phyloP scores from a whole-genome alignment of 2,888 invertebrate genomes.

The Sericinus montela region DNA sequence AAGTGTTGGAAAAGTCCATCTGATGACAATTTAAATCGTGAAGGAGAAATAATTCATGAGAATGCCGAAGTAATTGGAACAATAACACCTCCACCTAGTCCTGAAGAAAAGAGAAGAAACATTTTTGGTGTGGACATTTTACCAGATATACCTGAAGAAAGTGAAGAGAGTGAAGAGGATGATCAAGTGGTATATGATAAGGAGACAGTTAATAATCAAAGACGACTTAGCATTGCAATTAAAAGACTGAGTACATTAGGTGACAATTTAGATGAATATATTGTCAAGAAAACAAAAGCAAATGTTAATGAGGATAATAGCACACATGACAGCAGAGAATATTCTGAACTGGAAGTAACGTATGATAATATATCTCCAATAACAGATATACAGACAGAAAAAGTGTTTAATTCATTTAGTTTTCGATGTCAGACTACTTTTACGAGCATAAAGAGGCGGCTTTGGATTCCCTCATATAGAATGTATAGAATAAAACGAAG shows the following conservation, averaged over 20 bases:
- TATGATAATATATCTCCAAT: constrained; percentile 65
- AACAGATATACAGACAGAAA: constrained; percentile 65
- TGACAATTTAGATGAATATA: constrained; percentile 71
- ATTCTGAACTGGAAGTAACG: constrained; percentile 60
- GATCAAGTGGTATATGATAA: constrained; percentile 36
- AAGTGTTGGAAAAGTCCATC: constrained; percentile 73
- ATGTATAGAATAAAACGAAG: constrained; percentile 59
- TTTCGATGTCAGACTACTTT: constrained; percentile 65
- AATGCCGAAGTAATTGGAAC: constrained; percentile 44
- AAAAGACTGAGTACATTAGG: constrained; percentile 75
- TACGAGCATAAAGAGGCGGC: constrained; percentile 52
- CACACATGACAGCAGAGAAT: constrained; percentile 43
- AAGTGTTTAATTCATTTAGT: constrained; percentile 64
- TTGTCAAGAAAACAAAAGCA: constrained; percentile 60
- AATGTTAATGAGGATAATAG: constrained; percentile 51
- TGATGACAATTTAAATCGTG: constrained; percentile 55
- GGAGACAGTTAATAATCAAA: constrained; percentile 42
- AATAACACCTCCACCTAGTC: constrained; percentile 66
- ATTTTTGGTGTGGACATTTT: constrained; percentile 73
- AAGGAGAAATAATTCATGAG: constrained; percentile 37
- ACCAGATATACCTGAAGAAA: constrained; percentile 76
- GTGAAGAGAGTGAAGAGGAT: constrained; percentile 55
- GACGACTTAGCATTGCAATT: constrained; percentile 62
- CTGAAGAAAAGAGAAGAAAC: constrained; percentile 68
- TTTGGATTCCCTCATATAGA: constrained; percentile 67